phyloP scores from a whole-genome alignment of 2,888 invertebrate genomes.

The Luperina testacea region DNA sequence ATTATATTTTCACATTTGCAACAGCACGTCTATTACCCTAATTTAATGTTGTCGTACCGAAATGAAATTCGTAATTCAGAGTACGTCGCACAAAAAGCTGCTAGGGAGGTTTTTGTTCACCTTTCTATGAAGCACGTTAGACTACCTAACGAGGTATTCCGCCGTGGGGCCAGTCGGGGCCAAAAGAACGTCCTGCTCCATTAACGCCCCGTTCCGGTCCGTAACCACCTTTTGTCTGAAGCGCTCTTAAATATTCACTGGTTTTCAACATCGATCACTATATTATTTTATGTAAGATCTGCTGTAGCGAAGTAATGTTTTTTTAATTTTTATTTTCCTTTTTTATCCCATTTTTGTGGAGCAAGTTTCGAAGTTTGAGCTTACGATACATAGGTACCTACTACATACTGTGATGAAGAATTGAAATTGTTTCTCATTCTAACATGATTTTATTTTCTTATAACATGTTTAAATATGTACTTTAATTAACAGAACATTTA shows the following conservation, averaged over 20 bases:
- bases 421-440: background rate
- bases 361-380: background rate
- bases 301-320: background rate
- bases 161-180: constrained; percentile 38
- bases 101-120: constrained; percentile 24
- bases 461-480: background rate
- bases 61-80: constrained; percentile 39
- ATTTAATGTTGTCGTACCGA: constrained; percentile 11
- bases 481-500: background rate
- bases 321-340: background rate
- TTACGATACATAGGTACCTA: background rate
- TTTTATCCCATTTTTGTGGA: background rate
- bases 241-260: constrained; percentile 51
- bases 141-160: constrained; percentile 44
- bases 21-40: constrained; percentile 19
- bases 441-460: background rate
- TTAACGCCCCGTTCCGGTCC: constrained; percentile 45
- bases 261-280: constrained; percentile 30
- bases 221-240: constrained; percentile 41
- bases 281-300: constrained; percentile 24
- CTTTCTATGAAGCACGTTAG: constrained; percentile 43
- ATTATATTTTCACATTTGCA: constrained; percentile 29
- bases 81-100: constrained; percentile 29
- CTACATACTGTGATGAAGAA: background rate
- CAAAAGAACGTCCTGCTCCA: constrained; percentile 49